phyloP scores from a whole-genome alignment of 2,888 invertebrate species.

The Gymnosoma rotundatum region DNA sequence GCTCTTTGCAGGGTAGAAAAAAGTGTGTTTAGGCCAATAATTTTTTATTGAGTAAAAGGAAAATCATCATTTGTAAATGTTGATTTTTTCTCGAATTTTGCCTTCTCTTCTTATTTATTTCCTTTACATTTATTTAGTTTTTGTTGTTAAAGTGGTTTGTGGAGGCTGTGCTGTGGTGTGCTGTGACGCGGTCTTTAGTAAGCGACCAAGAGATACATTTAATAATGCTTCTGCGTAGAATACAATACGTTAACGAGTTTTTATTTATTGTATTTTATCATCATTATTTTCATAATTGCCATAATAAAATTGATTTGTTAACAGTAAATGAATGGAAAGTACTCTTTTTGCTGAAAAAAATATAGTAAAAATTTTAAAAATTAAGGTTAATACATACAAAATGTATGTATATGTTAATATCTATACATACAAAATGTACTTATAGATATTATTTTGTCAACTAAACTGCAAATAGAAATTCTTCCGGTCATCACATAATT shows the following conservation, averaged over 20 bases:
- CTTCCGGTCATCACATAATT: no score
- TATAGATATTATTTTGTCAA: no score
- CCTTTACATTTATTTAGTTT: constrained; percentile 15
- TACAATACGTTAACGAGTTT: no score
- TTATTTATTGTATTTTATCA: constrained; percentile 4
- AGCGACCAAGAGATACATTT: constrained; percentile 71
- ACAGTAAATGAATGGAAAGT: constrained; percentile 57
- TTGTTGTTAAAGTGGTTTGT: constrained; percentile 3
- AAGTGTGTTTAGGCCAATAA: no score
- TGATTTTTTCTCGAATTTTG: not conserved
- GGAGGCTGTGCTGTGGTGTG: constrained; percentile 21
- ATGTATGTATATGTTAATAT: no score
- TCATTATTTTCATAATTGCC: constrained; percentile 21
- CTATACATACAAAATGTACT: no score
- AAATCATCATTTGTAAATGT: constrained; percentile 9
- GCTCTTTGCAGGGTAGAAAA: no score
- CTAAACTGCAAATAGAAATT: no score
- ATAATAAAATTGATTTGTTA: constrained; percentile 35
- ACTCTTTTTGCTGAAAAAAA: constrained; percentile 13
- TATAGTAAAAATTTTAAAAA: no score
- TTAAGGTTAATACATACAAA: no score
- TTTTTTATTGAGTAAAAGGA: no score
- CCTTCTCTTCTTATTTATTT: constrained; percentile 6
- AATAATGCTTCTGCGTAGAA: constrained; percentile 28
- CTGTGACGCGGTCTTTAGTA: constrained; percentile 51